phyloP scores from a whole-genome alignment of 1,140 invertebrate genomes.

The Chelonus insularis region DNA sequence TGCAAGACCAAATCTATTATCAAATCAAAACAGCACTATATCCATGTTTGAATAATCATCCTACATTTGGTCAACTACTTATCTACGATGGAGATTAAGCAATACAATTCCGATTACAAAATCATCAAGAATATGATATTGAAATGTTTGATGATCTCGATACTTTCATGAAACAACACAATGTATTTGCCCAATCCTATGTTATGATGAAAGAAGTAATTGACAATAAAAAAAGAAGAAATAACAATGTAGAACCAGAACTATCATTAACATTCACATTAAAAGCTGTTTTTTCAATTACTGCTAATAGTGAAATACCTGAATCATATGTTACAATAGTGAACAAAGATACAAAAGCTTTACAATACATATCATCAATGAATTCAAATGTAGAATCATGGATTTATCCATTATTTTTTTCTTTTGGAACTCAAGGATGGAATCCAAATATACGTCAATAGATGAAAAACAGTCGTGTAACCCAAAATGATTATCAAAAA shows the following conservation, averaged over 20 bases:
- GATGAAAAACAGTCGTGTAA: conserved; percentile 5
- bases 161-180: conserved; percentile 6
- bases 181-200: conserved; percentile 12
- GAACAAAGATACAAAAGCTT: conserved; percentile 8
- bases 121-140: background rate
- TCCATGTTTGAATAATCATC: background rate
- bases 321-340: conserved; percentile 21
- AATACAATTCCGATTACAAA: background rate
- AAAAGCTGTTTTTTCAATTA: conserved; percentile 19
- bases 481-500: conserved; percentile 10
- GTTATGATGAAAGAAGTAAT: conserved; percentile 17
- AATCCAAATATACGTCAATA: background rate
- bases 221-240: background rate
- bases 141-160: background rate
- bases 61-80: conserved; percentile 14
- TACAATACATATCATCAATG: conserved; percentile 3
- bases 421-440: conserved; percentile 22
- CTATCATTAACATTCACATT: conserved; percentile 15
- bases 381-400: background rate
- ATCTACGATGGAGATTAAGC: conserved; percentile 3
- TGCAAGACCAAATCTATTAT: conserved; percentile 9
- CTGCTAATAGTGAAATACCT: conserved; percentile 21
- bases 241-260: conserved; percentile 8
- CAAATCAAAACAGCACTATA: background rate
- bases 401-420: conserved; percentile 23